Evolutionary conservation across 2,888 invertebrate species (phyloP), one percentile per base, ranked within the genome.

Genomic region (Chrysina gloriosa): DNA sequence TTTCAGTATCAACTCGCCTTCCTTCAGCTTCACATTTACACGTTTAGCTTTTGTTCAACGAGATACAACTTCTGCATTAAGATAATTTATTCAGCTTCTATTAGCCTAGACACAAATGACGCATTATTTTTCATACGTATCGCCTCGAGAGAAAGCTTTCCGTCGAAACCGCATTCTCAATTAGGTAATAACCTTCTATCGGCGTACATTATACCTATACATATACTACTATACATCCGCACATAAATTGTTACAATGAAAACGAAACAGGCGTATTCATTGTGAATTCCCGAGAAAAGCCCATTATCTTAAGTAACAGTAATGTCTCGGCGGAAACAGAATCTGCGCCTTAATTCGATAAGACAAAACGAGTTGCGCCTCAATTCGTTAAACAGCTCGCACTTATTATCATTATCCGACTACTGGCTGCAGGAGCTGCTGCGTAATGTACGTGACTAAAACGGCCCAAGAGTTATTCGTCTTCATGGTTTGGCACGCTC

Each of bases 301-400:
- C 69, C 65, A 72, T 72, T 72, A 72, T 71, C 72, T 72, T 72
- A 72, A 72, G 70, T 71, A 71, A 61, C 70, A 69, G 63, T 70
- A 63, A 67, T 63, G 61, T 66, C 66, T 45, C 31, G 65, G 63
- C 71, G 70, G 71, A 71, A 72, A 50, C 68, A 70, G 71, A 72
- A 70, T 71, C 71, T 65, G 70, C 68, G 71, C 70, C 69, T 69
- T 72, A 72, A 72, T 71, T 72, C 69, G 70, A 72, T 72, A 72
- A 71, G 72, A 72, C 72, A 72, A 61, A 61, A 45, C 58, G 58
- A 42, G 70, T 69, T 68, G 72, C 72, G 69, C 63, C 72, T 72
- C 70, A 69, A 72, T 72, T 72, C 36, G 67, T 63, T 67, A 58
- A 67, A 63, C 63, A 36, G 14, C 58, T 61, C 25, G 42, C 48